Percentiles rank a stretch among this genome's conserved stretches.
Evolutionary conservation across 30 jellyfish, hydroid and myxozoan species (phyloP).

Genomic region (Phacellophora camtschatica): DNA sequence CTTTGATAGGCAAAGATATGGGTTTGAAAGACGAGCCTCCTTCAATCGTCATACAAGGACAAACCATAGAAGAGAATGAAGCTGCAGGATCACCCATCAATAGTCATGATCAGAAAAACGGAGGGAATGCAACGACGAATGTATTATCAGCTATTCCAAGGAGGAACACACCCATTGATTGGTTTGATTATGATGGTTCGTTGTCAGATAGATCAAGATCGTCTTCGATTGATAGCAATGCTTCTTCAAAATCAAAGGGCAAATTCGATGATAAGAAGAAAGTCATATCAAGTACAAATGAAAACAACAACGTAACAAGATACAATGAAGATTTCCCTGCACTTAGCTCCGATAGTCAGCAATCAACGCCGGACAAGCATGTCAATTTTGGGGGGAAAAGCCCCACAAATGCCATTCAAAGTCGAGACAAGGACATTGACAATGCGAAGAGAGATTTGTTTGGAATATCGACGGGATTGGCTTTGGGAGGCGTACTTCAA

Average conservation of each 20-base stretch:
- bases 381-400: not conserved
- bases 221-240: conserved; percentile 17
- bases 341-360: conserved; percentile 23
- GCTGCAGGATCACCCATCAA: no score
- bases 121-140: not conserved
- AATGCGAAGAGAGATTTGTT: not conserved
- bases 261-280: not conserved
- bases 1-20: no score
- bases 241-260: not conserved
- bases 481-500: not conserved
- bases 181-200: conserved; percentile 44
- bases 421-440: not conserved
- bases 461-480: not conserved
- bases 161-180: conserved; percentile 4
- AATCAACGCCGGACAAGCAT: not conserved
- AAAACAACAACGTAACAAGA: not conserved
- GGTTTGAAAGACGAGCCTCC: no score
- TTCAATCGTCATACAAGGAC: no score
- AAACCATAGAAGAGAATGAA: no score
- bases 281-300: not conserved
- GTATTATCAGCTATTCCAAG: not conserved
- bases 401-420: not conserved
- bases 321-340: conserved; percentile 50
- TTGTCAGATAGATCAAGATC: conserved; percentile 35
- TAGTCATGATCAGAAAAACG: not conserved